Conservation (phyloP, 2,113 vertebrate genomes). For the Pseudorectes ferrugineus region DNA sequence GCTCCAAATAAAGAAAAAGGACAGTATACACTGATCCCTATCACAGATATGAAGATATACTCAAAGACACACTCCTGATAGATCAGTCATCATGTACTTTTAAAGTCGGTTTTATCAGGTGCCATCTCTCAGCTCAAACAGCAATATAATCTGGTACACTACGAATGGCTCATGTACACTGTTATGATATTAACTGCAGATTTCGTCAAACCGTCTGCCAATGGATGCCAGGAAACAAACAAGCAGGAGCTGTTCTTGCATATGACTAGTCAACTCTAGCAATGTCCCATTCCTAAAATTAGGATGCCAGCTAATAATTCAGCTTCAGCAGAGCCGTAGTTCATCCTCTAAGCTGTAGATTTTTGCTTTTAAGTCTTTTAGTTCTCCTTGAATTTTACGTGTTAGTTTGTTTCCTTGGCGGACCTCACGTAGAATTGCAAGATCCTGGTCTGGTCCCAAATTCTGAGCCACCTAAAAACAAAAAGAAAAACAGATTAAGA, state of each 20-base stretch:
- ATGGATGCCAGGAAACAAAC: neutral
- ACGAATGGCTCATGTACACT: neutral
- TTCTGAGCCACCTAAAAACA: conserved; percentile 78
- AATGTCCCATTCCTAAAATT: neutral
- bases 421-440: conserved; percentile 87
- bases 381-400: conserved; percentile 85
- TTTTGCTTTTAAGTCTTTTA: conserved; percentile 88
- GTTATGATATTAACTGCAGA: neutral
- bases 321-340: conserved; percentile 78
- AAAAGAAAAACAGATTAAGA: neutral
- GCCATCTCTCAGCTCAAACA: neutral
- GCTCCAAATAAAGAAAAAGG: neutral
- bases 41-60: neutral
- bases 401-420: conserved; percentile 82
- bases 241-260: neutral
- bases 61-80: neutral
- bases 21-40: neutral
- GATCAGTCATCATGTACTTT: neutral
- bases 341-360: conserved; percentile 89
- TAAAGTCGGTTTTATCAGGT: neutral
- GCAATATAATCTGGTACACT: neutral
- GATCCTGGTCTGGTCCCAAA: conserved; percentile 84
- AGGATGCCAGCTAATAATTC: neutral
- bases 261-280: neutral
- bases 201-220: neutral